phyloP scores from a whole-genome alignment of 2,888 invertebrate species.

The Macrosiphum euphorbiae region DNA sequence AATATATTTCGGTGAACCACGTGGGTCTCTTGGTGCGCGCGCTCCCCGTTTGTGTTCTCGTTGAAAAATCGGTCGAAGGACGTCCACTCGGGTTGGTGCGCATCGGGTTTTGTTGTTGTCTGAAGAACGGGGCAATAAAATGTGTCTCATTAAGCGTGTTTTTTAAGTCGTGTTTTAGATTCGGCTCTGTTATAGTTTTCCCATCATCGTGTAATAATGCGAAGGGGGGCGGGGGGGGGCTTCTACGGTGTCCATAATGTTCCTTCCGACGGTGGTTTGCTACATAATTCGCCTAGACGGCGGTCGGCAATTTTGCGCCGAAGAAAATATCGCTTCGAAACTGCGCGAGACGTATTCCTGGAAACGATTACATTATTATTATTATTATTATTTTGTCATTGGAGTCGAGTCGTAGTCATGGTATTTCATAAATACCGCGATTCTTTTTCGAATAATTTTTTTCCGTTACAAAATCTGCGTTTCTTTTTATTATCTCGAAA shows the following conservation, averaged over 20 bases:
- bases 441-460: background rate
- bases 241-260: background rate
- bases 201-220: too few relatives aligned
- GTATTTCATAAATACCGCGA: background rate
- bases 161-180: background rate
- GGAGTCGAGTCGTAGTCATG: background rate
- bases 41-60: background rate
- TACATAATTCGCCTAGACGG: background rate
- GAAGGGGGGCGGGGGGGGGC: too few relatives aligned
- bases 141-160: background rate
- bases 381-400: background rate
- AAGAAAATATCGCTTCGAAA: background rate
- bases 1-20: background rate
- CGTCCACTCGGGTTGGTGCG: background rate
- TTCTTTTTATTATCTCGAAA: background rate
- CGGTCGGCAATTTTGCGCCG: fast-evolving
- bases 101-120: background rate
- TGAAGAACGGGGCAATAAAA: background rate
- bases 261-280: too few relatives aligned
- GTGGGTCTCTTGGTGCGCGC: constrained; percentile 14
- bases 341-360: background rate
- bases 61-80: constrained; percentile 22
- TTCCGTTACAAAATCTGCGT: background rate
- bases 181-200: background rate
- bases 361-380: background rate